Base-by-base conservation (phyloP, 35 echinoderm and acorn worm genomes). In the Lytechinus pictus region DNA sequence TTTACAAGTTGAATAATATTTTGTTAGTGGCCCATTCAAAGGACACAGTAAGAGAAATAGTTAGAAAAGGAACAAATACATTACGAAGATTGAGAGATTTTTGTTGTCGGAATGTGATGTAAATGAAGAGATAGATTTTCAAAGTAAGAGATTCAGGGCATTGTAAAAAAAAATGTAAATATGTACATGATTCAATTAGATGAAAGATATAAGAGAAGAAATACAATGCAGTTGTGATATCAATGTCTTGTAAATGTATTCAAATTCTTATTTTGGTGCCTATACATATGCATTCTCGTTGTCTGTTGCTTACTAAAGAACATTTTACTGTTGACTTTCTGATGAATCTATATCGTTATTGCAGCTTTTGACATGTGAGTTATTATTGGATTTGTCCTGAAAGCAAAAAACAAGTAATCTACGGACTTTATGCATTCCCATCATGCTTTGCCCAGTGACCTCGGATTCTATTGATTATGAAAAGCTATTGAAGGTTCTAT, bases 181-280 rank as follows among this genome's bases (percentile, higher is more conserved):
- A 79, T 79, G 66, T 79, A 79, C 16, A 79, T 79, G 16, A 79
- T 79, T 27, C 19, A 24, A 24, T 24, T 79, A 79, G 66, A 79
- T 24, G 19, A 58, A 58, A 79, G 66, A 24, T 24, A 79, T 79
- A 79, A 79, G 66, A 79, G 66, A 16, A 79, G 66, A 79, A 79
- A 79, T 71, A 71, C 14, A 19, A 71, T 79, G 21, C 66, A 79
- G 21, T 24, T 79, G 66, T 79, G 66, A 24, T 79, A 5, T 79
- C n/a, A 79, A 79, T 79, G 66, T 79, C 66, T 79, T 79, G 66
- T 79, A 79, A 79, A 79, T 79, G 66, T 79, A 79, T 79, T 79
- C 66, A 79, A 27, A 79, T 79, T 79, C 66, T 79, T n/a, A 79
- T 79, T 14, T 79, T n/a, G 66, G 66, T 79, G 66, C 66, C 66